Evolutionary conservation across 2,888 invertebrate genomes (phyloP), one percentile per base, ranked within the genome.

Genomic region (Hydrotaea cyrtoneurina): DNA sequence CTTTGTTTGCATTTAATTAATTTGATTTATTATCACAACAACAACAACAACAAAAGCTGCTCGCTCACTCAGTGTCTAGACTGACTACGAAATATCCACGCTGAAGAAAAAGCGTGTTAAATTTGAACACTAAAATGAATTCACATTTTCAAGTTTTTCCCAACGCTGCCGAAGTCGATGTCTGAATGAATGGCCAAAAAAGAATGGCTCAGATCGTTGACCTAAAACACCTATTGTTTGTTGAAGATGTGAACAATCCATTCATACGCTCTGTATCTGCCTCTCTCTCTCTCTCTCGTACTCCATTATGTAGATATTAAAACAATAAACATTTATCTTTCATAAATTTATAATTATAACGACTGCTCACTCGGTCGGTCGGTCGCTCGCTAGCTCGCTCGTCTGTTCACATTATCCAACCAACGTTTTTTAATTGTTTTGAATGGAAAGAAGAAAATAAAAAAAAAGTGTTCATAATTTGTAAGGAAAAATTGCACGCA

Each of bases 281-380:
- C 7, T 31, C 31, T 7, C 31, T 7, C 3, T 31, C 31, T 31
- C 50, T n/a, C 3, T 2, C 15, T n/a, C 50, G 8, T n/a, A 17
- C 10, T 64, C 36, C 66, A 19, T 69, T 21, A 1, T 23, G 55
- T 59, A 11, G 43, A 43, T 3, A n/a, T 50, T 73, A 55, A 19
- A 71, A 80, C 59, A 55, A 77, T 69, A 72, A 81, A 59, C 36
- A 69, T 79, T 85, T 82, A 80, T 79, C 73, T 77, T 69, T 77
- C 69, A 66, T 53, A 77, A 81, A 78, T 74, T 83, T 80, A 76
- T 74, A 74, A 69, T 59, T 73, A 73, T 19, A 53, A 55, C 26
- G 57, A 73, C 57, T 17, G 55, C 11, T 13, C 8, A 43, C 17
- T 39, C 55, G 23, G 2, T 55, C 11, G 7, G n/a, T n/a, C n/a